Percentiles rank a stretch among this genome's conserved stretches.
These are phyloP conservation scores for Rallus limicola DNA, from an alignment of 2,113 vertebrate species.

Conservation along the genomic window DNA sequence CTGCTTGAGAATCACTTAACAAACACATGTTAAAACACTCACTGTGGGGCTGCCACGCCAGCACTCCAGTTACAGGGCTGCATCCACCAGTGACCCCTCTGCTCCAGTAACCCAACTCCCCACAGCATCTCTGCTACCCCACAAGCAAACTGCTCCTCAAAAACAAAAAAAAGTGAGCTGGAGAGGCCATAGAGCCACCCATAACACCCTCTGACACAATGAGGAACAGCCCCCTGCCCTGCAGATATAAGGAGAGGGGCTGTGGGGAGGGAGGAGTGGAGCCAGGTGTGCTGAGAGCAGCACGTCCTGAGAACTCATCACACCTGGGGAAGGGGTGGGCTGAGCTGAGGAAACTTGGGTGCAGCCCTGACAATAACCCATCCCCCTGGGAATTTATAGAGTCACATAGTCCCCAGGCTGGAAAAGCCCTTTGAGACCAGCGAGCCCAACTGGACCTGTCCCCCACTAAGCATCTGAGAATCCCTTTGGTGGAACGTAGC, in stretches of 20 bases:
- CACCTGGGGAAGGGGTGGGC: background rate
- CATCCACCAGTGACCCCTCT: rapidly evolving
- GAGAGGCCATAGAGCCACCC: too few relatives aligned
- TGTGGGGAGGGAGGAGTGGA: background rate
- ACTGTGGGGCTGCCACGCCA: background rate
- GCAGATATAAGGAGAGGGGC: background rate
- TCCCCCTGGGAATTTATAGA: too few relatives aligned
- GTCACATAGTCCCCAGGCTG: too few relatives aligned
- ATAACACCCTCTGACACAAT: rapidly evolving
- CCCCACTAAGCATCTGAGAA: background rate
- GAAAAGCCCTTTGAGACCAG: too few relatives aligned
- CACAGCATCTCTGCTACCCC: background rate
- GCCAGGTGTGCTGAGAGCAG: background rate
- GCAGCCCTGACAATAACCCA: background rate
- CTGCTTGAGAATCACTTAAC: background rate
- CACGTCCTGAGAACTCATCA: background rate
- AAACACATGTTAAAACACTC: background rate
- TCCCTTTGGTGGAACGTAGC: rapidly evolving
- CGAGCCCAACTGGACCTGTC: too few relatives aligned
- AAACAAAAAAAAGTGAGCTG: background rate
- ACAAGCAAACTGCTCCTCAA: background rate
- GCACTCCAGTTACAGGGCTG: rapidly evolving
- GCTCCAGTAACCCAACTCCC: rapidly evolving
- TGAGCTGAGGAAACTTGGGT: too few relatives aligned
- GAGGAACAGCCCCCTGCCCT: background rate